Conservation (phyloP, 2,888 invertebrate genomes). For the Oasisia sp. region DNA sequence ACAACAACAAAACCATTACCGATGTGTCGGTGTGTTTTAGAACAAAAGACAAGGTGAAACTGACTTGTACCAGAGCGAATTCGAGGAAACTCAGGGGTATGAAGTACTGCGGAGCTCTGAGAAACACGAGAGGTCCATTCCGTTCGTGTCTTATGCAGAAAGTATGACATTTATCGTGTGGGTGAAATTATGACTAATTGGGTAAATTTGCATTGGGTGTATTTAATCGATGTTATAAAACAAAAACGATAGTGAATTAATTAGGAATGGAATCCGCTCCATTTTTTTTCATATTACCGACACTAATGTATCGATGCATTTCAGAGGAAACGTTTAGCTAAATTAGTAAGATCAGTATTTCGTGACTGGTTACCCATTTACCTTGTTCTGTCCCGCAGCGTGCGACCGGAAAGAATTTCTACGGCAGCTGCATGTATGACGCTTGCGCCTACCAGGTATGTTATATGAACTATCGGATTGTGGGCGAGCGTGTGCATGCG, state of each 20-base stretch:
- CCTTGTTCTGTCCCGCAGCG: too few relatives aligned
- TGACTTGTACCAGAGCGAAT: not conserved
- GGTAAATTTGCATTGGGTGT: too few relatives aligned
- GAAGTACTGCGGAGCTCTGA: not conserved
- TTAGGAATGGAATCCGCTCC: not conserved
- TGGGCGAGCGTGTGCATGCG: too few relatives aligned
- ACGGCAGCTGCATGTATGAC: too few relatives aligned
- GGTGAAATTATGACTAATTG: too few relatives aligned
- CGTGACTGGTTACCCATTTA: too few relatives aligned
- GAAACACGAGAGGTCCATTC: not conserved
- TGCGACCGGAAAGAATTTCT: too few relatives aligned
- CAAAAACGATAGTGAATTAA: not conserved
- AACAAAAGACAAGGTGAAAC: not conserved
- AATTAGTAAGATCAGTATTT: not conserved
- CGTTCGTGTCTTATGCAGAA: not conserved
- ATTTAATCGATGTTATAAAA: not conserved
- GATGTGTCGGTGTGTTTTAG: not conserved
- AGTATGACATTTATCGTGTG: not conserved
- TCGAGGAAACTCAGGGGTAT: not conserved
- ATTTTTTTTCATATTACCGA: too few relatives aligned
- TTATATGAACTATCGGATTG: not conserved
- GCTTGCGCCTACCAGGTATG: not conserved
- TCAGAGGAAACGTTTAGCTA: not conserved
- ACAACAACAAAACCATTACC: too few relatives aligned
- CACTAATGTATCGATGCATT: too few relatives aligned